Conservation (phyloP, 2,797 vertebrate species). For the Chaetodon trifasciatus region DNA sequence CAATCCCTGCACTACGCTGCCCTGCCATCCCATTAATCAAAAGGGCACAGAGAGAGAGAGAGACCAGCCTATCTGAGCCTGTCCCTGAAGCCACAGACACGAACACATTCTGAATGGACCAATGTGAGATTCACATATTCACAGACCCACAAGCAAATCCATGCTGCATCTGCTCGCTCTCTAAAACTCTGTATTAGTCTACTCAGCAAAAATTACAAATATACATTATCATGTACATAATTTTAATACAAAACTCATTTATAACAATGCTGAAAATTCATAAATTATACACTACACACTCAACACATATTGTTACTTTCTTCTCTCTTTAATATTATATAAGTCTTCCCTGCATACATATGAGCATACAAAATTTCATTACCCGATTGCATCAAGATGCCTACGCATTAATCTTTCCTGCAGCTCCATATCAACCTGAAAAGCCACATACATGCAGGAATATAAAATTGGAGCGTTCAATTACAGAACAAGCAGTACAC, state of each 20-base stretch:
- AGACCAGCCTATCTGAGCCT: neutral
- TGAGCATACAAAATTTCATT: constrained; percentile 1
- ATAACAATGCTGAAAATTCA: constrained; percentile 10
- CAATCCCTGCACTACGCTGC: neutral
- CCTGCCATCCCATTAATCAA: constrained; percentile 17
- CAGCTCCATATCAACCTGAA: constrained; percentile 30
- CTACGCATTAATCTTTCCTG: constrained; percentile 27
- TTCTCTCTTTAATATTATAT: neutral
- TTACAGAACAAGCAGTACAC: constrained; percentile 14
- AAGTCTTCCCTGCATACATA: neutral
- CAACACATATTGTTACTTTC: neutral
- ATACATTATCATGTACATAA: neutral
- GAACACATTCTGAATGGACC: constrained; percentile 5
- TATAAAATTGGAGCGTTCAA: constrained; percentile 49
- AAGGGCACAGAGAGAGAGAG: neutral
- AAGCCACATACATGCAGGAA: constrained; percentile 16
- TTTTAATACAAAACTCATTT: constrained; percentile 10
- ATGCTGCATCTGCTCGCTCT: neutral
- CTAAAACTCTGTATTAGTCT: neutral
- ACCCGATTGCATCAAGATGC: constrained; percentile 31
- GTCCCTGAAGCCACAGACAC: neutral
- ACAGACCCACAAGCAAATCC: neutral
- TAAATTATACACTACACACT: neutral
- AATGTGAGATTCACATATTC: neutral
- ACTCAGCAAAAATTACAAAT: constrained; percentile 12